These are phyloP conservation scores for Tichodroma muraria DNA, from an alignment of 2,113 vertebrate genomes.

Conservation along the genomic window DNA sequence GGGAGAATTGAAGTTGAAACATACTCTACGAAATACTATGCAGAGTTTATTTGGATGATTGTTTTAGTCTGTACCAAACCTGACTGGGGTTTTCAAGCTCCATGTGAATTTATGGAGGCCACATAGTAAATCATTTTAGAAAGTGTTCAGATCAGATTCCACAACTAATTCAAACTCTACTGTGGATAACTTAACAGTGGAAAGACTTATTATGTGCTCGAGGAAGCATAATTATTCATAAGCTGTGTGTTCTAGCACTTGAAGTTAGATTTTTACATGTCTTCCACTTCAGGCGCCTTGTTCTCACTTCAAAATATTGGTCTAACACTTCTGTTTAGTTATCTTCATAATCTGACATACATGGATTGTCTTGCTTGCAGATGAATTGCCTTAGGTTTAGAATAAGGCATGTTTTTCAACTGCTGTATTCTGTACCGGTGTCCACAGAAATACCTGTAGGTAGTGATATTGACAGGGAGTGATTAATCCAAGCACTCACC, in stretches of 20 bases:
- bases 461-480: not conserved
- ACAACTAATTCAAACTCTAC: not conserved
- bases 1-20: slow-evolving; percentile 14
- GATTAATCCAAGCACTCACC: not conserved
- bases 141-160: not conserved
- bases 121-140: not conserved
- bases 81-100: not conserved
- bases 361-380: not conserved
- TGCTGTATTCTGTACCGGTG: not conserved
- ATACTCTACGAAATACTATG: not conserved
- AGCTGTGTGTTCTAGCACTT: slow-evolving; percentile 1
- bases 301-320: slow-evolving; percentile 33
- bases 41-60: not conserved
- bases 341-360: not conserved
- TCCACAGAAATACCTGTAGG: not conserved
- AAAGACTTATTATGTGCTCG: not conserved
- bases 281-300: slow-evolving; percentile 11
- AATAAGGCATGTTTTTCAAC: not conserved
- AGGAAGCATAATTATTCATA: not conserved
- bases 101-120: not conserved
- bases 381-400: not conserved
- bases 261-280: slow-evolving; percentile 23
- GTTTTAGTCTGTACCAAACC: not conserved
- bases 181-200: not conserved
- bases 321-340: slow-evolving; percentile 2